Evolutionary conservation across 2,888 invertebrate species (phyloP), one percentile per base, ranked within the genome.

Genomic region (Ectemnius cavifrons): DNA sequence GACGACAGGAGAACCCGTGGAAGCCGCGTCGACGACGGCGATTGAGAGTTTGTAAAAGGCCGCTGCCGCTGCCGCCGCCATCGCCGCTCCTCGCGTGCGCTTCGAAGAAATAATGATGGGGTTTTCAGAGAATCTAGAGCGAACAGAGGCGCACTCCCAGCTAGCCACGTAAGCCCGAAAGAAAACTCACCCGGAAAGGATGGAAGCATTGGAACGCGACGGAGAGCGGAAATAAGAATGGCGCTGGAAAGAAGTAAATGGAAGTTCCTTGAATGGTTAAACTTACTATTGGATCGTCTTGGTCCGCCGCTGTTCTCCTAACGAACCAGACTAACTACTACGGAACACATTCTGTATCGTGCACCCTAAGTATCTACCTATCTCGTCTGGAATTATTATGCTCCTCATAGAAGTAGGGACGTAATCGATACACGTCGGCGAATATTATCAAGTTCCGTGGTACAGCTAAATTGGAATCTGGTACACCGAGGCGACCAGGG

Each of bases 91-190:
- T 23, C 23, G 23, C 23, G 56, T 60, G 66, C 66, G 62, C 75
- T 75, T 74, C 75, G 77, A 72, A 77, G 74, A 67, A 79, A 77
- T 79, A 79, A 79, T 77, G 75, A 72, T 64, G 64, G 68, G 63
- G 46, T 67, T 18, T 65, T 61, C 52, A 16, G 16, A 52, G 37
- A 14, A 14, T 47, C 11, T 47, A 52, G 52, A 52, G 16, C 5
- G 52, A 52, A 37, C 8, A 16, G 52, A 52, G 6, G 52, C 14
- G 14, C 6, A 13, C 52, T 52, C 6, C n/a, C 0, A 16, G n/a
- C n/a, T 52, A 13, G 52, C n/a, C n/a, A 16, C 52, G 52, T 14
- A 52, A 37, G 37, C 8, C 37, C 52, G 52, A 52, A 16, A 52
- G 52, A 13, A 52, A 14, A 52, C 52, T 52, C 52, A 1, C 52